Conservation (phyloP, 2,797 vertebrate genomes). For the Cephalopachus bancanus region DNA sequence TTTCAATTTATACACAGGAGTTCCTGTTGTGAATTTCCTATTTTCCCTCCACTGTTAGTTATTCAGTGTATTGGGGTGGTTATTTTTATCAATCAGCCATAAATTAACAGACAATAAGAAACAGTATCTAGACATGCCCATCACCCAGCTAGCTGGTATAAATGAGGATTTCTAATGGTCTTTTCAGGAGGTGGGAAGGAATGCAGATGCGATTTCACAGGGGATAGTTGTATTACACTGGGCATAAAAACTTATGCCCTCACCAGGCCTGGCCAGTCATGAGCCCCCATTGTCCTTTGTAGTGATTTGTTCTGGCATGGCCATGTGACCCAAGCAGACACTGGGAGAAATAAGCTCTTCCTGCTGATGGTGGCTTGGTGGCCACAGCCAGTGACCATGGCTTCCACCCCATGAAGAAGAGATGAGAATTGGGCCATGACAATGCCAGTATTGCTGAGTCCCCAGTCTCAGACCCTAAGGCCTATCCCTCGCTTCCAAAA, state of each 20-base stretch:
- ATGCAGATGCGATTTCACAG: not conserved
- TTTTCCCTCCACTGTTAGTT: not conserved
- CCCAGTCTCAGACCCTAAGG: not conserved
- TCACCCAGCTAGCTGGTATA: not conserved
- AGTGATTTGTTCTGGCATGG: not conserved
- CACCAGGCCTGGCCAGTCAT: not conserved
- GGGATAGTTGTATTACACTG: not conserved
- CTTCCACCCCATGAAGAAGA: not conserved
- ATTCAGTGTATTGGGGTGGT: not conserved
- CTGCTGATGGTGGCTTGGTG: not conserved
- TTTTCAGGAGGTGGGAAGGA: not conserved
- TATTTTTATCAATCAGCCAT: not conserved
- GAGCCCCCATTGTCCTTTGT: not conserved
- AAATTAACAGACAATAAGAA: not conserved
- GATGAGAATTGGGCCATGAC: not conserved
- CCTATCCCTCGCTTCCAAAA: not conserved
- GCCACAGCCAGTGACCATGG: not conserved
- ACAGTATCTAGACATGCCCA: not conserved
- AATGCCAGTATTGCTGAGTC: not conserved
- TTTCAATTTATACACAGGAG: not conserved
- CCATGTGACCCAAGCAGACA: not conserved
- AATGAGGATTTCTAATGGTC: not conserved
- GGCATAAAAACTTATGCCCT: not conserved
- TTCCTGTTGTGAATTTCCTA: not conserved
- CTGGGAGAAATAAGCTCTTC: not conserved